Evolutionary conservation across 2,888 invertebrate genomes (phyloP).

Genomic region (Leucophenga montana): DNA sequence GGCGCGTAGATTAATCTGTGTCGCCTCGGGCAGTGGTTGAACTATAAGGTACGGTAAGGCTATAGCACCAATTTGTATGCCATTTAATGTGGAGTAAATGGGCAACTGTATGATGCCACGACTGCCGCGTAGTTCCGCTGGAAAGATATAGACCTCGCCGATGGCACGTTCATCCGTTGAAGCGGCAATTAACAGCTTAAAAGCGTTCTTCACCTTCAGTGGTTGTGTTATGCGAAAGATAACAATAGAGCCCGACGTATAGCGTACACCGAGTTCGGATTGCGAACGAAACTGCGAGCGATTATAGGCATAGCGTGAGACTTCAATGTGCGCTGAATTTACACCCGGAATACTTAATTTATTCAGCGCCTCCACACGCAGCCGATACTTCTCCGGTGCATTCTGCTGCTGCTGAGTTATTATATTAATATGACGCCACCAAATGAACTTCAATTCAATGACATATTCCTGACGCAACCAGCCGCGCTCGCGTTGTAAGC

Average conservation of each 20-base stretch:
- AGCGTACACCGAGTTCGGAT: constrained; percentile 50
- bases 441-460: constrained; percentile 84
- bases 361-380: constrained; percentile 38
- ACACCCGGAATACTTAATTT: constrained; percentile 21
- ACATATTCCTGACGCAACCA: constrained; percentile 84
- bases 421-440: constrained; percentile 83
- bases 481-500: constrained; percentile 78
- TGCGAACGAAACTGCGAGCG: constrained; percentile 53
- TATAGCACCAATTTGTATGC: constrained; percentile 85
- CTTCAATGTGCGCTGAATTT: constrained; percentile 56
- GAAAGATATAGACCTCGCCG: constrained; percentile 89
- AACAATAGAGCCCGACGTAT: constrained; percentile 51
- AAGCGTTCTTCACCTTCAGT: constrained; percentile 47
- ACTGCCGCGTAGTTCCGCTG: constrained; percentile 82
- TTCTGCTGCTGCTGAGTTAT: constrained; percentile 47
- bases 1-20: constrained; percentile 81
- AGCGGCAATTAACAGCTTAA: constrained; percentile 52
- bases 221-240: constrained; percentile 61
- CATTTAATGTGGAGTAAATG: constrained; percentile 82
- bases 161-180: constrained; percentile 75
- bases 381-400: constrained; percentile 29
- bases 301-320: constrained; percentile 55
- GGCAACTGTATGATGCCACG: constrained; percentile 83
- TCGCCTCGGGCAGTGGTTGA: constrained; percentile 56
- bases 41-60: constrained; percentile 76